Base-by-base conservation (phyloP, 1,140 invertebrate species). In the Drosophila navojoa region DNA sequence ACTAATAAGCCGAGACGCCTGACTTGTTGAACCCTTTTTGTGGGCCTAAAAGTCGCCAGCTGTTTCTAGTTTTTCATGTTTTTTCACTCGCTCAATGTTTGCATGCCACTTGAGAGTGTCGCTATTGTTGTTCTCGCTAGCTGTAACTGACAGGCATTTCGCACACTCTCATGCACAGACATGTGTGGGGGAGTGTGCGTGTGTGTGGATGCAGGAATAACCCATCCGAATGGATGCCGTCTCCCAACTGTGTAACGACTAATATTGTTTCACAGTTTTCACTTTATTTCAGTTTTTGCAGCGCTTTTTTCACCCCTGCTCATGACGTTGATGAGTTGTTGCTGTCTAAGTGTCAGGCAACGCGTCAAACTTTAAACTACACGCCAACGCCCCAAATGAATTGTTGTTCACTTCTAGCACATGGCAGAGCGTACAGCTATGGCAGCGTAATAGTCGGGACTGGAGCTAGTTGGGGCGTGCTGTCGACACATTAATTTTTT, bases 251-350 rank as follows among this genome's bases (percentile, higher is more conserved):
- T 58, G 27, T 64, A 76, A 68, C 54, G 74, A 77, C 81, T 86
- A 85, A 85, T 85, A 85, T 87, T 86, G 75, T 85, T 87, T 76
- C 57, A 76, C 82, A 76, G 78, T 86, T 81, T 78, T 75, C 76
- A 67, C 69, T 74, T 79, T 60, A 58, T 55, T 68, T 82, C 45
- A 70, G 44, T 76, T 77, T 59, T 60, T 52, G 54, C 49, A 45
- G 25, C 38, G 44, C 55, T 62, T 81, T 66, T 64, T 71, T 52
- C 13, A 9, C 5, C 45, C 58, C 79, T 89, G 84, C 52, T 75
- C 57, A 58, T 89, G 84, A 89, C 84, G 84, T 89, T 89, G 84
- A 89, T 89, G 84, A 89, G 84, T 89, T 89, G 84, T 89, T 87
- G 82, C 82, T 87, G 84, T 89, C 84, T 89, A 89, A 89, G 79